Conservation (phyloP, 2,888 invertebrate genomes). For the Euzophera pinguis region DNA sequence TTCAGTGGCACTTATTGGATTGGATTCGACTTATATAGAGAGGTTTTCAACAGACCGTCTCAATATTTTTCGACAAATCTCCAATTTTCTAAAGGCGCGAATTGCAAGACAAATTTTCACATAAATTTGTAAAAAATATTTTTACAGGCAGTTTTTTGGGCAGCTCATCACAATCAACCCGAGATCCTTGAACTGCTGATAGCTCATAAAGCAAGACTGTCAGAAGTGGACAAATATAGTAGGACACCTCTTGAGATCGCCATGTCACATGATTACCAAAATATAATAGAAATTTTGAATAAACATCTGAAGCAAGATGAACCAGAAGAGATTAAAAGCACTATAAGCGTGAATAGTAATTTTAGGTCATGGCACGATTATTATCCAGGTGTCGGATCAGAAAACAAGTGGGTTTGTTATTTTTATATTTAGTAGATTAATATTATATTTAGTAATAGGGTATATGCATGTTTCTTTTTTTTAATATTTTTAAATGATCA, state of each 20-base stretch:
- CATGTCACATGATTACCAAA: conserved; percentile 63
- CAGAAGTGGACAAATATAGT: conserved; percentile 70
- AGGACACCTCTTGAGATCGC: conserved; percentile 78
- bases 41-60: no score
- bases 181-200: conserved; percentile 78
- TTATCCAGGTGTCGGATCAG: conserved; percentile 65
- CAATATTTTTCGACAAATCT: no score
- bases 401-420: conserved; percentile 42
- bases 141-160: conserved; percentile 82
- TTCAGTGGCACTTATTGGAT: no score
- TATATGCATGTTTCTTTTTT: no score
- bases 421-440: not conserved
- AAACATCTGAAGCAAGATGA: conserved; percentile 44
- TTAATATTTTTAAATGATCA: no score
- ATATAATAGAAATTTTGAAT: conserved; percentile 67
- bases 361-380: conserved; percentile 69
- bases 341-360: conserved; percentile 28
- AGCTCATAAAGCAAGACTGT: conserved; percentile 67
- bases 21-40: no score
- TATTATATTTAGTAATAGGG: not conserved
- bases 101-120: no score
- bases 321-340: conserved; percentile 31
- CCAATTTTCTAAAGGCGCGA: no score
- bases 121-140: not conserved
- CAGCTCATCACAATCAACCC: conserved; percentile 76